Evolutionary conservation across 37 sponge, comb jelly and placozoan genomes (phyloP), one percentile per base, ranked within the genome.

Genomic region (Spongia lamella): DNA sequence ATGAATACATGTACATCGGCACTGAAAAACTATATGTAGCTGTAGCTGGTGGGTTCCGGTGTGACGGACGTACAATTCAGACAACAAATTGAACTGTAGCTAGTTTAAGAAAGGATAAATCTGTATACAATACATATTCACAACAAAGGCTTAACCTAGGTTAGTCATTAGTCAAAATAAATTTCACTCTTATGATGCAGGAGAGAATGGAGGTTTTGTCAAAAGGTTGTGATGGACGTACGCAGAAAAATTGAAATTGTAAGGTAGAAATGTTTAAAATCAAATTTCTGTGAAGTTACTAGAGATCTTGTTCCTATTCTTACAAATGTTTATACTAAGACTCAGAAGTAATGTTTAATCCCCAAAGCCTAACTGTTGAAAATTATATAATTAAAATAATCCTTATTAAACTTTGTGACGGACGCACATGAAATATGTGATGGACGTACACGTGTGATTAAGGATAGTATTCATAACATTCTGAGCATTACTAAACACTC

Each of bases 41-140:
- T n/a, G 11, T 9, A 25, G 24, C 17, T 33, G 66, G 66, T 37
- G 39, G 36, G 36, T 64, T 64, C 66, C 66, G 66, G 66, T 64
- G 66, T 64, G 66, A 64, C 66, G 66, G 66, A 64, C 66, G 66
- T 64, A 64, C 66, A 64, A 64, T 64, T 64, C 66, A 64, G 66
- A 64, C 66, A 64, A 64, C 37, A 32, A 33, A 64, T 64, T 64
- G 66, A 29, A 39, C 9, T 64, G 66, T 64, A 31, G 66, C 66
- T 64, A 64, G 66, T 64, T 64, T 15, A 37, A 64, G 17, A 64
- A 64, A 32, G 37, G 36, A 20, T 17, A 64, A 64, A 64, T 64
- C 37, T 15, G 37, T 64, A 64, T 29, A 32, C 66, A 64, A 33
- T 64, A 29, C 37, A 64, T 64, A 64, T 64, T 29, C 32, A 64